Percentiles rank a stretch among this genome's conserved stretches.
Conservation (phyloP, 1,140 invertebrate species). For the Helicoverpa armigera region DNA sequence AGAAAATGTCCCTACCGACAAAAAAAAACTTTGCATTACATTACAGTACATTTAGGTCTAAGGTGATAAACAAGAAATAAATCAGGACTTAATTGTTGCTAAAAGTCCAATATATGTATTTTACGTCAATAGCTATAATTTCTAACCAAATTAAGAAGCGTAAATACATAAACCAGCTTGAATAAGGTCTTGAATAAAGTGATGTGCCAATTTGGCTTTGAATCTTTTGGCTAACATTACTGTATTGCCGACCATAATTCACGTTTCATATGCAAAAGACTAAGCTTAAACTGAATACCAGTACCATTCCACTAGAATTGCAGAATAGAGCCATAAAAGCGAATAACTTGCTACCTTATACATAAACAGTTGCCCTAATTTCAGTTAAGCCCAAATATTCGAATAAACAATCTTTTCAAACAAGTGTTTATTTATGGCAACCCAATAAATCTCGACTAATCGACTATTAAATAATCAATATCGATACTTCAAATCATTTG, state of each 20-base stretch:
- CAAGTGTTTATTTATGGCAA: not conserved
- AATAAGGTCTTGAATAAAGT: slow-evolving; percentile 17
- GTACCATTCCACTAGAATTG: not conserved
- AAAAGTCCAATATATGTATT: too few relatives aligned
- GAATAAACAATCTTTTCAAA: not conserved
- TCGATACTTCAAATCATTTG: slow-evolving; percentile 26
- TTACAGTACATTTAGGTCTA: too few relatives aligned
- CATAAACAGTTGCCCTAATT: too few relatives aligned
- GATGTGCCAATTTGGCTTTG: slow-evolving; percentile 50
- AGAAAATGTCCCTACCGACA: too few relatives aligned
- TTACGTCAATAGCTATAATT: not conserved
- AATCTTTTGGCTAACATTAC: slow-evolving; percentile 33
- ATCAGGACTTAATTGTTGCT: too few relatives aligned
- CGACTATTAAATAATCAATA: slow-evolving; percentile 24
- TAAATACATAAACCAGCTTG: slow-evolving; percentile 12
- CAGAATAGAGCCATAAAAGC: not conserved
- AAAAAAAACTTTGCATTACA: too few relatives aligned
- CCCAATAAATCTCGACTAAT: not conserved
- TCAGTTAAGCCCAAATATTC: not conserved
- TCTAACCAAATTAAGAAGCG: not conserved
- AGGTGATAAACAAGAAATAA: too few relatives aligned
- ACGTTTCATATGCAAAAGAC: slow-evolving; percentile 21
- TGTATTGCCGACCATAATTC: slow-evolving; percentile 1
- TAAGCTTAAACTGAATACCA: not conserved
- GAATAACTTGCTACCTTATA: not conserved